Percentiles rank a stretch among this genome's conserved stretches.
Evolutionary conservation across 2,797 vertebrate species (phyloP).

Genomic region (Sciurus vulgaris): DNA sequence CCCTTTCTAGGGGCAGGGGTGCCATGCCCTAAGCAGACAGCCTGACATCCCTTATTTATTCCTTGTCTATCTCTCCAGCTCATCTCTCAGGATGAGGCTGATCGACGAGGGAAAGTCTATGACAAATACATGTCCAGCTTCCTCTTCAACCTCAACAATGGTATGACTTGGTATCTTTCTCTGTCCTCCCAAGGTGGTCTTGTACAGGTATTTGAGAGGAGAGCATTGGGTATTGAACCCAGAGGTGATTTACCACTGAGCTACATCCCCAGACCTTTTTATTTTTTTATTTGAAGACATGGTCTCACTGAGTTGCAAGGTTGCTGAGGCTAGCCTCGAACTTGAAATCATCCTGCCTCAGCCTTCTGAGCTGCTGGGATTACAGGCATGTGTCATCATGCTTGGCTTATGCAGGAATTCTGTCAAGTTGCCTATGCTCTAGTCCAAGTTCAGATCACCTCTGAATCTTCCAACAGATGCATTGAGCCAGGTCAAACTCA

Average conservation of each 20-base stretch:
- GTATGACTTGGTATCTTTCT: conserved; percentile 84
- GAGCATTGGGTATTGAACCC: neutral
- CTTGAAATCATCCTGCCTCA: neutral
- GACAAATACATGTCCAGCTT: conserved; percentile 99
- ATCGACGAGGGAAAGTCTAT: conserved; percentile 97
- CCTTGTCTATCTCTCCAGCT: conserved; percentile 89
- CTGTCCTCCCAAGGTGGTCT: neutral
- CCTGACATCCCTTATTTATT: neutral
- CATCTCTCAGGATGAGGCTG: conserved; percentile 98
- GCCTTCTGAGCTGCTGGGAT: neutral
- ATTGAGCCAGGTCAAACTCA: neutral
- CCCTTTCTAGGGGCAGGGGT: neutral
- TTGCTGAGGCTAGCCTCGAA: neutral
- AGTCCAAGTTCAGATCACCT: neutral
- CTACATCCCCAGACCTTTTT: neutral
- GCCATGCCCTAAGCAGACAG: neutral
- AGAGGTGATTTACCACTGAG: neutral
- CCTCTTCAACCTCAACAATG: conserved; percentile 99
- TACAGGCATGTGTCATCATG: neutral
- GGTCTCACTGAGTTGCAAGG: neutral
- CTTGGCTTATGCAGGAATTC: neutral
- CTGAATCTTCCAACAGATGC: neutral
- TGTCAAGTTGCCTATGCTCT: neutral
- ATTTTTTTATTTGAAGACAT: neutral
- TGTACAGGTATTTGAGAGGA: neutral